phyloP scores from a whole-genome alignment of 2,113 vertebrate genomes.

The Penelope pileata region DNA sequence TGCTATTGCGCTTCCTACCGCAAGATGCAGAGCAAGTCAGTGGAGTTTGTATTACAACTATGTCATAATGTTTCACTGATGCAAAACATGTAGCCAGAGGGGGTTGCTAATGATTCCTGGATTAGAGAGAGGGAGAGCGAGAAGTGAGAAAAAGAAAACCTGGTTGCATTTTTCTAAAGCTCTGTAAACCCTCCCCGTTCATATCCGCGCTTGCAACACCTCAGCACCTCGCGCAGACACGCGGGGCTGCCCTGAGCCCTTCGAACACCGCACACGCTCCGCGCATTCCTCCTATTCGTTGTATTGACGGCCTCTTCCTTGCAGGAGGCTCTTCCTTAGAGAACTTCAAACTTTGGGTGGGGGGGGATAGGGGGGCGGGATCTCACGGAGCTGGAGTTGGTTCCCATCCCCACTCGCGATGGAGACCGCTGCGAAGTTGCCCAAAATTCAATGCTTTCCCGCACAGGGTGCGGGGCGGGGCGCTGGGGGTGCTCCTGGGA shows the following conservation, averaged over 20 bases:
- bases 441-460: neutral
- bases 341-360: constrained; percentile 35
- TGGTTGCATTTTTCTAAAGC: constrained; percentile 11
- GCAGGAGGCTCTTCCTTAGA: constrained; percentile 49
- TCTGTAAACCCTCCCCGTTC: constrained; percentile 61
- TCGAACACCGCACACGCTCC: constrained; percentile 62
- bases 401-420: neutral
- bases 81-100: constrained; percentile 89
- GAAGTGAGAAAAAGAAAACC: constrained; percentile 56
- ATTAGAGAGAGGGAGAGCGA: constrained; percentile 72
- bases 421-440: neutral
- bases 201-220: constrained; percentile 36
- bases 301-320: constrained; percentile 70
- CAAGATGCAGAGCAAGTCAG: constrained; percentile 82
- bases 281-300: constrained; percentile 76
- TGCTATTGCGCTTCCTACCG: constrained; percentile 79
- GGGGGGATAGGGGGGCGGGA: no score
- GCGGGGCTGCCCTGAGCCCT: constrained; percentile 56
- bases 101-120: constrained; percentile 86
- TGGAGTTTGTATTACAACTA: constrained; percentile 85
- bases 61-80: constrained; percentile 84
- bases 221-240: constrained; percentile 31
- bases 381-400: no score
- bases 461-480: neutral
- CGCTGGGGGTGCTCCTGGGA: neutral